Percentiles rank a stretch among this genome's conserved stretches.
phyloP scores from a whole-genome alignment of 1,140 invertebrate genomes.

The Armadillidium nasatum region DNA sequence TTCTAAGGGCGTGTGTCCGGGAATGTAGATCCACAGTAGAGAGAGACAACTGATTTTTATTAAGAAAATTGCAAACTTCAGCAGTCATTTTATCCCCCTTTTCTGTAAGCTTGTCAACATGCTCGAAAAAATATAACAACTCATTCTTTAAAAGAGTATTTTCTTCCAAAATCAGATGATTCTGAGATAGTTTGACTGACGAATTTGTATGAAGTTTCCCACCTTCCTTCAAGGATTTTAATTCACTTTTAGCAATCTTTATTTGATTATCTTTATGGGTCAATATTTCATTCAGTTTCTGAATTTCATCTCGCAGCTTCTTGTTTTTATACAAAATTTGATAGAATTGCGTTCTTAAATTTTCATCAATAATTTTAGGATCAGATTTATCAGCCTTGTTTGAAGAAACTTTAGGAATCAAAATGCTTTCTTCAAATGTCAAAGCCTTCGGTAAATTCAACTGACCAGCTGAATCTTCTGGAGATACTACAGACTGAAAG shows the following conservation, averaged over 20 bases:
- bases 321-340: not conserved
- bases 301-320: not conserved
- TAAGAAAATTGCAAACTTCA: not conserved
- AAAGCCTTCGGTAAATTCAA: not conserved
- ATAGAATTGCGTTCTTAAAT: not conserved
- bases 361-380: not conserved
- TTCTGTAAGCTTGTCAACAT: not conserved
- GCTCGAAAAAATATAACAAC: not conserved
- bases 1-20: no score
- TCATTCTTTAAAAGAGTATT: not conserved
- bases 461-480: not conserved
- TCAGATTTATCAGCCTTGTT: not conserved
- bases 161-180: not conserved
- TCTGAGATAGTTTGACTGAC: not conserved
- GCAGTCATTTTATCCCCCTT: not conserved
- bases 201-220: not conserved
- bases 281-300: not conserved
- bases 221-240: not conserved
- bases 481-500: not conserved
- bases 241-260: not conserved
- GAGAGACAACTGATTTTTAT: not conserved
- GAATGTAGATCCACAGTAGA: not conserved
- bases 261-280: not conserved
- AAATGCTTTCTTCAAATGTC: not conserved
- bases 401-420: not conserved